These are phyloP conservation scores for Agrotis clavis DNA, from an alignment of 2,888 invertebrate species.

Conservation along the genomic window DNA sequence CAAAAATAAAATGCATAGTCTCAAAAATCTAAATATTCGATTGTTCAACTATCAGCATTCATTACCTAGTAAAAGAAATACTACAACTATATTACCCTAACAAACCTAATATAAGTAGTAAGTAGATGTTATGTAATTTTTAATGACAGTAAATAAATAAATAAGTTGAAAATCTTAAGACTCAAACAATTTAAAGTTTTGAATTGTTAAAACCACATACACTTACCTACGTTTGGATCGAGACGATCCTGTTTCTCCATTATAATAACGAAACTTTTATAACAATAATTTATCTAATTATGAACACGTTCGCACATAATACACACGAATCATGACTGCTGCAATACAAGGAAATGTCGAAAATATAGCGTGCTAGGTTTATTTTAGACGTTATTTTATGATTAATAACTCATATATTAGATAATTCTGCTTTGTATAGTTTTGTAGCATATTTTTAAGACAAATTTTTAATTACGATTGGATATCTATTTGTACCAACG, in stretches of 20 bases:
- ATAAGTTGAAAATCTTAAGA: background rate
- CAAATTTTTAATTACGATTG: background rate
- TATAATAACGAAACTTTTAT: slow-evolving; percentile 18
- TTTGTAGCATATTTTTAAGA: background rate
- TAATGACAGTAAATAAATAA: background rate
- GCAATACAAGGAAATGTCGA: slow-evolving; percentile 71
- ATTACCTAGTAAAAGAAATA: too few relatives aligned
- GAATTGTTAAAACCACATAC: background rate
- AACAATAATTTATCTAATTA: slow-evolving; percentile 34
- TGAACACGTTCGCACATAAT: slow-evolving; percentile 67
- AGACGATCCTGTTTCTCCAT: slow-evolving; percentile 48
- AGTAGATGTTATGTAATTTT: too few relatives aligned
- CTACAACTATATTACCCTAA: too few relatives aligned
- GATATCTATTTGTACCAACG: slow-evolving; percentile 3
- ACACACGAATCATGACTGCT: slow-evolving; percentile 65
- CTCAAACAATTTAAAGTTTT: background rate
- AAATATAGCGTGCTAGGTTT: slow-evolving; percentile 68
- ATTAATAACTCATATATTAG: slow-evolving; percentile 43
- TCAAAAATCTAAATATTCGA: too few relatives aligned
- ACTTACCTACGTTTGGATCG: slow-evolving; percentile 63
- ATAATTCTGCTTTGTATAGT: background rate
- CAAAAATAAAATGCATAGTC: too few relatives aligned
- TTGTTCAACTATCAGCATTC: too few relatives aligned
- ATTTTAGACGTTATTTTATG: slow-evolving; percentile 70
- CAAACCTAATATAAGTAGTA: too few relatives aligned